Evolutionary conservation across 2,888 invertebrate species (phyloP).

Genomic region (Hybos culiciformis): DNA sequence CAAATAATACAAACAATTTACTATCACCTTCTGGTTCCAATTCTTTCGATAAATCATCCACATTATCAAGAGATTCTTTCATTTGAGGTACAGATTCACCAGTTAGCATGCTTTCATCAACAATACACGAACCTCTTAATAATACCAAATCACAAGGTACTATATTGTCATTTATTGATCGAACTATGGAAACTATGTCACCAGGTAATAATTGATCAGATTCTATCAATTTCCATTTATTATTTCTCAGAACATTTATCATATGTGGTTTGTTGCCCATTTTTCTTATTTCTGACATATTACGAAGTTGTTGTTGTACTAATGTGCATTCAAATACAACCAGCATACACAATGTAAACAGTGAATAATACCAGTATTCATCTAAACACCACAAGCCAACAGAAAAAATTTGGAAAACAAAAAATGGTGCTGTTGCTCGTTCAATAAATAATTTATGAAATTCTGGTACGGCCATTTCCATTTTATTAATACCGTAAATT

Average conservation of each 20-base stretch:
- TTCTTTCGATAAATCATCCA: conserved; percentile 45
- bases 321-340: conserved; percentile 94
- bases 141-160: conserved; percentile 95
- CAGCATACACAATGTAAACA: conserved; percentile 92
- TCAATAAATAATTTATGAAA: conserved; percentile 95
- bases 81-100: conserved; percentile 99
- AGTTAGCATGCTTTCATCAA: conserved; percentile 98
- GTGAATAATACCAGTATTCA: conserved; percentile 96
- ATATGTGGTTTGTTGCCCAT: conserved; percentile 97
- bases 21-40: conserved; percentile 79
- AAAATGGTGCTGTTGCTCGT: conserved; percentile 97
- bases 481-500: conserved; percentile 78
- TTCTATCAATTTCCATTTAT: conserved; percentile 74
- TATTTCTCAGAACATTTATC: conserved; percentile 78
- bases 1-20: conserved; percentile 85
- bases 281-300: conserved; percentile 97
- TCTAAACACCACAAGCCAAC: conserved; percentile 98
- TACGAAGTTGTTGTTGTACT: conserved; percentile 92
- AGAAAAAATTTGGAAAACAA: conserved; percentile 99
- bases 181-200: conserved; percentile 86
- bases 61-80: conserved; percentile 87
- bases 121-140: conserved; percentile 89
- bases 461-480: conserved; percentile 85
- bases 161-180: conserved; percentile 77
- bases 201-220: conserved; percentile 89